Evolutionary conservation across 2,888 invertebrate species (phyloP).

Genomic region (Epirrhoe tristata): DNA sequence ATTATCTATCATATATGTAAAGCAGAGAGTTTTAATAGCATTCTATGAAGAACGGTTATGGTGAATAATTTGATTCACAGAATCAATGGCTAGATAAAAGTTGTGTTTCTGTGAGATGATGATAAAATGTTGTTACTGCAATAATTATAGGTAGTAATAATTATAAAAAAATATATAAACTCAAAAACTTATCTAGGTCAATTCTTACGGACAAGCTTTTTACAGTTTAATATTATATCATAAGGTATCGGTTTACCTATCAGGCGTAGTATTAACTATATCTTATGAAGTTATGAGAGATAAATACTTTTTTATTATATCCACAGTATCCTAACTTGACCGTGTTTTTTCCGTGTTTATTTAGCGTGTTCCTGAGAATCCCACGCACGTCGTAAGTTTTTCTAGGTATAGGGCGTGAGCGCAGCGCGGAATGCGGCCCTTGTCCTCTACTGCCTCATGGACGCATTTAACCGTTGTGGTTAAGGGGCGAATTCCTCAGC

Average conservation of each 20-base stretch:
- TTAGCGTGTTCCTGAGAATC: slow-evolving; percentile 65
- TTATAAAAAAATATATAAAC: background rate
- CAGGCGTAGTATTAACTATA: slow-evolving; percentile 10
- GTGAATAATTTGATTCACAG: slow-evolving; percentile 30
- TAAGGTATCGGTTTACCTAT: slow-evolving; percentile 16
- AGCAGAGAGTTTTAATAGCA: slow-evolving; percentile 40
- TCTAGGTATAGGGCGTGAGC: slow-evolving; percentile 67
- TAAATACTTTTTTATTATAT: slow-evolving; percentile 50
- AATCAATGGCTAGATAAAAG: slow-evolving; percentile 33
- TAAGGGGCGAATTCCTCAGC: slow-evolving; percentile 22
- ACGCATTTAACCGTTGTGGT: slow-evolving; percentile 23
- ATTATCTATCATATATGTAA: slow-evolving; percentile 41
- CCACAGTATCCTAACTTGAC: slow-evolving; percentile 58
- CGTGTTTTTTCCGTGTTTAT: slow-evolving; percentile 56
- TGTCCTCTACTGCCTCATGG: slow-evolving; percentile 50
- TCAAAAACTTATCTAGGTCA: background rate
- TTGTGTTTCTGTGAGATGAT: slow-evolving; percentile 8
- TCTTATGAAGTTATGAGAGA: slow-evolving; percentile 40
- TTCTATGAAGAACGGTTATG: slow-evolving; percentile 34
- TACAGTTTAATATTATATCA: background rate
- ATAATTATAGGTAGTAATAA: background rate
- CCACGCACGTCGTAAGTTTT: slow-evolving; percentile 63
- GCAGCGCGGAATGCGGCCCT: slow-evolving; percentile 62
- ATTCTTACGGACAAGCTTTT: background rate
- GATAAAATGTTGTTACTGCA: slow-evolving; percentile 2